Percentiles rank a stretch among this genome's conserved stretches.
phyloP scores from a whole-genome alignment of 2,888 invertebrate species.

The Adelphocoris suturalis region DNA sequence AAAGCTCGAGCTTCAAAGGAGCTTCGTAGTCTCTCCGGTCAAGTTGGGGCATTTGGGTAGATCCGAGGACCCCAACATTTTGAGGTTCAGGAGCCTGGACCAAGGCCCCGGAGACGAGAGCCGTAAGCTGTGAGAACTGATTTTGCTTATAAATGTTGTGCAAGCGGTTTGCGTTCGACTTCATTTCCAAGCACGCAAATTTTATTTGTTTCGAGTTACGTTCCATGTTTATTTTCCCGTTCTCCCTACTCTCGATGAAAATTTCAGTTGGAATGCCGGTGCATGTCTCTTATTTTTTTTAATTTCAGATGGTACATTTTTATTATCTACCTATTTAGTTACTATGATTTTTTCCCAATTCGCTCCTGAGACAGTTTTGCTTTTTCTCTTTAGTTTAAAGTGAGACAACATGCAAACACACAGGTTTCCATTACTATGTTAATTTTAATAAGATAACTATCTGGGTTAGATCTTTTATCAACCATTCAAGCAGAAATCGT shows the following conservation, averaged over 20 bases:
- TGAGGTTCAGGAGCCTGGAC: constrained; percentile 73
- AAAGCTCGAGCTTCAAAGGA: constrained; percentile 76
- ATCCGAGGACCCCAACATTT: constrained; percentile 66
- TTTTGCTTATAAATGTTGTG: constrained; percentile 76
- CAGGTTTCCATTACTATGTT: too few species aligned
- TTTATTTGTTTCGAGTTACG: constrained; percentile 50
- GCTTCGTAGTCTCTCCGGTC: constrained; percentile 75
- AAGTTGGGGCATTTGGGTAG: constrained; percentile 58
- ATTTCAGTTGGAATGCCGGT: constrained; percentile 44
- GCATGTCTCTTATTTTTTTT: not conserved
- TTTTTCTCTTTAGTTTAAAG: not conserved
- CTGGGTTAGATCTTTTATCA: too few species aligned
- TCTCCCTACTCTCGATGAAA: constrained; percentile 37
- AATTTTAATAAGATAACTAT: too few species aligned
- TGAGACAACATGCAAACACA: not conserved
- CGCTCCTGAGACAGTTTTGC: not conserved
- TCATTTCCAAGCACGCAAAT: constrained; percentile 69
- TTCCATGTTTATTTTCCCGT: constrained; percentile 45
- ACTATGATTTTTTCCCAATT: not conserved
- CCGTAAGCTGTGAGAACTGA: constrained; percentile 77
- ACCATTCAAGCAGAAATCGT: too few species aligned
- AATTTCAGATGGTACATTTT: not conserved
- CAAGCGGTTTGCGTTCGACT: constrained; percentile 73
- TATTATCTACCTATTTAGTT: not conserved
- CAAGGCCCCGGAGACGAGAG: constrained; percentile 55